Base-by-base conservation (phyloP, 2,888 invertebrate species). In the Polyommatus icarus region DNA sequence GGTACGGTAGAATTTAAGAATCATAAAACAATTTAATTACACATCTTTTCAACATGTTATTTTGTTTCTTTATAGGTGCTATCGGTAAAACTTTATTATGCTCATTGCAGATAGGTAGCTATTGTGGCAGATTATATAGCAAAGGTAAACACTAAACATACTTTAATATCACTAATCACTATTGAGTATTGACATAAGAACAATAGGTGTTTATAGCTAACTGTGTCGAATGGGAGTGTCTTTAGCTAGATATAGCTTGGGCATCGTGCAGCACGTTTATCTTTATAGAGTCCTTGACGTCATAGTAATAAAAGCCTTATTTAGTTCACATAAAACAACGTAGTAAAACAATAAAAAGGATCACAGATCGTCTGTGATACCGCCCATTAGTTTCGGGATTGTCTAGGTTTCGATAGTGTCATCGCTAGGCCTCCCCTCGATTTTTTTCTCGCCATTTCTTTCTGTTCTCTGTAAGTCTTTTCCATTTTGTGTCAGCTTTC, bases 61-160 rank as follows among this genome's bases (percentile, higher is more conserved):
- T 4, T 18, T 50, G 50, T 50, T 12, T 50, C 15, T 15, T 15
- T 15, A 50, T 0, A 54, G 4, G 54, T 20, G 20, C 3, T 59
- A 2, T 20, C 59, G 7, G 6, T 20, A 20, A 59, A 20, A 59
- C 59, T 59, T 59, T 20, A 59, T 59, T 59, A 57, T 54, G n/a
- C 57, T 57, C 59, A 59, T 20, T 59, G 59, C 59, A 59, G 59
- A 59, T 59, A 59, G 59, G 20, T 59, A 59, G 59, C 59, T 59
- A 3, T 59, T 67, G 59, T 59, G 8, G n/a, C 20, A n/a, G 59
- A 59, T 59, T 8, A n/a, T 67, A 24, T 10, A 24, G 29, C 29
- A 67, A 10, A 61, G 29, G 61, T 29, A 67, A 67, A 67, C 61
- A 67, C 24, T 67, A 24, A 67, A 67, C 61, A 29, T 67, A 20